Evolutionary conservation across 2,888 invertebrate genomes (phyloP).

Genomic region (Gasteruption jaculator): DNA sequence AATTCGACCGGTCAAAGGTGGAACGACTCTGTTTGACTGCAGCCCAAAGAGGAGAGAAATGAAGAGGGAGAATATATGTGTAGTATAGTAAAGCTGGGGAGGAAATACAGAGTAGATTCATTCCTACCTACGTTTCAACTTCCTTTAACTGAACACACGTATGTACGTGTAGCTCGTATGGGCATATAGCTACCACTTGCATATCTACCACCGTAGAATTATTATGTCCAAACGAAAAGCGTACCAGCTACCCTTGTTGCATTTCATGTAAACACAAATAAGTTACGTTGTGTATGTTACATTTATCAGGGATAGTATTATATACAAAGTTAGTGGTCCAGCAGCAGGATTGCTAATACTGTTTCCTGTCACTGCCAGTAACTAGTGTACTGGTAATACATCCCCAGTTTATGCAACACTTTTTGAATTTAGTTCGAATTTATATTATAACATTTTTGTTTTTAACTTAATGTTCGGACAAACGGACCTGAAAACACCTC

Average conservation of each 20-base stretch:
- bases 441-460: too few species aligned
- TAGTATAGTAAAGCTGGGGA: too few species aligned
- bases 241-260: neutral
- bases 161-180: too few species aligned
- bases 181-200: too few species aligned
- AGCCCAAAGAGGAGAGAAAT: slow-evolving; percentile 17
- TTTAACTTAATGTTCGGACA: too few species aligned
- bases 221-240: slow-evolving; percentile 1
- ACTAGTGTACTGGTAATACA: too few species aligned
- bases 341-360: slow-evolving; percentile 39
- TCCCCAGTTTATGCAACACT: too few species aligned
- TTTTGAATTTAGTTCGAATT: too few species aligned
- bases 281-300: slow-evolving; percentile 12
- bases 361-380: slow-evolving; percentile 35
- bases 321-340: slow-evolving; percentile 30
- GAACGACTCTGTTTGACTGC: slow-evolving; percentile 29
- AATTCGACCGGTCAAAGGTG: slow-evolving; percentile 39
- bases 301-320: slow-evolving; percentile 1
- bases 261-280: too few species aligned
- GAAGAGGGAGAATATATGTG: slow-evolving; percentile 19
- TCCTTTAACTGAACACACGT: slow-evolving; percentile 6
- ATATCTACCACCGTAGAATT: too few species aligned
- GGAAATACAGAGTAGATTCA: slow-evolving; percentile 16
- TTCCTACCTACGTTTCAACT: slow-evolving; percentile 6
- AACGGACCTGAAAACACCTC: too few species aligned